phyloP scores from a whole-genome alignment of 2,888 invertebrate species.

The Acleris cristana region DNA sequence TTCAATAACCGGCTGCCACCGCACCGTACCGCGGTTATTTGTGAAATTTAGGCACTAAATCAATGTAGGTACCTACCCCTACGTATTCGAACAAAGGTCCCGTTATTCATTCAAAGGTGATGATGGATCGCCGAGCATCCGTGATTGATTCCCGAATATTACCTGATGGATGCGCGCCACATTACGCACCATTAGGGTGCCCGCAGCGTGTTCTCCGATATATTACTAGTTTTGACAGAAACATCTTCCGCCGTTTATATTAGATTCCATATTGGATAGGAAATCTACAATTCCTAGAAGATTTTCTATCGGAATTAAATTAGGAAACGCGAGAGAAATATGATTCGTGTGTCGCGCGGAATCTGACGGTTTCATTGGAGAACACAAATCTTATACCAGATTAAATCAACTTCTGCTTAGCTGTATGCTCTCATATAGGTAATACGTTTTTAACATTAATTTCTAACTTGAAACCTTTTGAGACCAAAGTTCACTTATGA shows the following conservation, averaged over 20 bases:
- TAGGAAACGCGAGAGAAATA: neutral
- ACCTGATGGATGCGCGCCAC: conserved; percentile 53
- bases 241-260: conserved; percentile 6
- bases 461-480: neutral
- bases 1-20: conserved; percentile 9
- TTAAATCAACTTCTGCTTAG: too few species aligned
- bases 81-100: conserved; percentile 14
- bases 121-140: conserved; percentile 58
- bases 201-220: conserved; percentile 7
- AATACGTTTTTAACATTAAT: neutral
- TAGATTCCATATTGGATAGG: neutral
- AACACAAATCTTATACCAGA: too few species aligned
- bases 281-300: neutral
- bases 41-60: conserved; percentile 16
- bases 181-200: conserved; percentile 23
- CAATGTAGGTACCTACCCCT: conserved; percentile 2
- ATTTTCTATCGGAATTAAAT: neutral
- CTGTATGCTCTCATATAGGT: neutral
- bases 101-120: conserved; percentile 38
- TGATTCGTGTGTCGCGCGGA: too few species aligned
- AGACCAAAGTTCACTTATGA: neutral
- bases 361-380: too few species aligned
- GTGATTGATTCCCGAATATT: conserved; percentile 58
- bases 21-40: conserved; percentile 7
- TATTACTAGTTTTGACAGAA: conserved; percentile 10